Conservation (phyloP, 2,113 vertebrate species). For the Haemorhous mexicanus region DNA sequence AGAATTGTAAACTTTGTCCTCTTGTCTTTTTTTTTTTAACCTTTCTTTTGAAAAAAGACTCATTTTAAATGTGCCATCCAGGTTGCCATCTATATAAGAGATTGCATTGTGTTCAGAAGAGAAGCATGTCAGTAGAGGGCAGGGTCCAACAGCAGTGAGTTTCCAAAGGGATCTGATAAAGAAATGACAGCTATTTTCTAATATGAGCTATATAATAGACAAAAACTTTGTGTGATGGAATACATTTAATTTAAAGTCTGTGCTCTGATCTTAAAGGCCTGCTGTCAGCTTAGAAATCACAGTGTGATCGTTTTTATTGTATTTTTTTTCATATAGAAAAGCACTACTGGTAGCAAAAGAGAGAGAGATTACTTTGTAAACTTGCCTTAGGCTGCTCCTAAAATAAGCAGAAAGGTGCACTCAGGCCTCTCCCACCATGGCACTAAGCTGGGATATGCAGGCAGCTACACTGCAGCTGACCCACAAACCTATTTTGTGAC, state of each 20-base stretch:
- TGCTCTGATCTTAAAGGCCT: not conserved
- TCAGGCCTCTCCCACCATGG: not conserved
- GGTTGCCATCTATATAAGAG: not conserved
- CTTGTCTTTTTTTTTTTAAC: not conserved
- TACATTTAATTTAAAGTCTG: not conserved
- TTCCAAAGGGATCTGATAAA: conserved; percentile 34
- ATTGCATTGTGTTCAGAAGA: conserved; percentile 13
- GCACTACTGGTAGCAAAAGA: not conserved
- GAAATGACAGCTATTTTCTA: conserved; percentile 30
- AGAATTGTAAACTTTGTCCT: not conserved
- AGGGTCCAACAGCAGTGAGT: conserved; percentile 23
- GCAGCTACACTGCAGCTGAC: conserved; percentile 36
- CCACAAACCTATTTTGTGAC: conserved; percentile 54
- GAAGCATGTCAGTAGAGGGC: conserved; percentile 55
- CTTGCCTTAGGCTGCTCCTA: conserved; percentile 40
- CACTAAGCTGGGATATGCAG: not conserved
- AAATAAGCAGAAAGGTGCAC: conserved; percentile 11
- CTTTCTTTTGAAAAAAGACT: not conserved
- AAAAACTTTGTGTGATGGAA: not conserved
- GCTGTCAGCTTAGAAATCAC: not conserved
- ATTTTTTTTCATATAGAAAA: not conserved
- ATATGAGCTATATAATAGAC: not conserved
- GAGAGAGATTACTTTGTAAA: not conserved
- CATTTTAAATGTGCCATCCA: not conserved
- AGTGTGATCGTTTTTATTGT: not conserved